Base-by-base conservation (phyloP, 2,113 vertebrate genomes). In the Panurus biarmicus region DNA sequence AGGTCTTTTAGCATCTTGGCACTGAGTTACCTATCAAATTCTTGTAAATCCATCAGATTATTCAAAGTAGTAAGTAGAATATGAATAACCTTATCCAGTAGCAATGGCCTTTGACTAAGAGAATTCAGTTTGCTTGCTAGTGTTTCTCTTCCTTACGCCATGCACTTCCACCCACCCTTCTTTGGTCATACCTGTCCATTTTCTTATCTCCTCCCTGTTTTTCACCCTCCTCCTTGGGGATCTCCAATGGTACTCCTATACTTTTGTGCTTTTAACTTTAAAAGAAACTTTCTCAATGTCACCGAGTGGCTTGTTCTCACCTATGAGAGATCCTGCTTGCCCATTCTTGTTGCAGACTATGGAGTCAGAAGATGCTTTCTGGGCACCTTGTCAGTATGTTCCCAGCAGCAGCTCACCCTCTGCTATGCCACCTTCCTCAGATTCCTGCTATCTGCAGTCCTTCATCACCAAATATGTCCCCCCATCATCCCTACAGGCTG, bases 381-480 rank as follows among this genome's bases (percentile, higher is more conserved):
- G 40, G 17, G 18, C n/a, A 77, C 8, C 33, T 9, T 38, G 14
- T 24, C 26, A 56, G 29, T 26, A 11, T 0, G 0, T 8, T 57
- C 15, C 33, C 29, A 56, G 35, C 38, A 54, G 38, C 2, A 3
- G 51, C 26, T 71, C 22, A 21, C 21, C 19, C 26, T 42, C 38
- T 44, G 33, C 44, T 22, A 28, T 11, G 19, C 10, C 35, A 19
- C 22, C 31, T 12, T 45, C 9, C 6, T n/a, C 26, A n/a, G 20
- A 40, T 22, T n/a, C 24, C 25, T 12, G 24, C 44, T 28, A 65
- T 29, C 44, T 31, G 28, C 21, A 61, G 23, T 33, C 53, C 40
- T 65, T 47, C 47, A 40, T 9, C 2, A 1, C 12, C 0, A 0
- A 4, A 22, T 12, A 7, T 36, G 28, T 14, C 17, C 18, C 22